phyloP scores from a whole-genome alignment of 2,888 invertebrate genomes.

The Megamerina dolium region DNA sequence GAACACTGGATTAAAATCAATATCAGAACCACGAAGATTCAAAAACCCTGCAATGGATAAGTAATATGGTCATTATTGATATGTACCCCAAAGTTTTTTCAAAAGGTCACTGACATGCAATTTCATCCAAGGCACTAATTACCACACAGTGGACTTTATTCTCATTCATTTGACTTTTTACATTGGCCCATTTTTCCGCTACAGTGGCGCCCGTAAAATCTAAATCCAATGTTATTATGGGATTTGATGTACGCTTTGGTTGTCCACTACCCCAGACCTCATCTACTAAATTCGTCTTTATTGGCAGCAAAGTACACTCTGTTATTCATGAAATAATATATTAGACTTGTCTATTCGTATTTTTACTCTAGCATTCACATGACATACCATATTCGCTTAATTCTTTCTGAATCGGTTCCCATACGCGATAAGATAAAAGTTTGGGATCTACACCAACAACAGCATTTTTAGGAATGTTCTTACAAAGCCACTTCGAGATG shows the following conservation, averaged over 20 bases:
- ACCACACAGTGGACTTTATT: conserved; percentile 62
- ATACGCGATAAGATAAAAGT: conserved; percentile 57
- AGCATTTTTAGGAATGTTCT: conserved; percentile 57
- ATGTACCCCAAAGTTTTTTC: neutral
- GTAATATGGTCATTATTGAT: neutral
- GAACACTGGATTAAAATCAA: conserved; percentile 86
- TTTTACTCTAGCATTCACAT: too few species aligned
- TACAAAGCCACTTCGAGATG: conserved; percentile 60
- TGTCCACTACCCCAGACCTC: conserved; percentile 58
- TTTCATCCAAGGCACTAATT: conserved; percentile 79
- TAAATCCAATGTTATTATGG: conserved; percentile 52
- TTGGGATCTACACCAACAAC: conserved; percentile 68
- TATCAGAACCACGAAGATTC: conserved; percentile 88
- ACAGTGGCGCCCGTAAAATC: conserved; percentile 57
- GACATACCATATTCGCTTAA: conserved; percentile 48
- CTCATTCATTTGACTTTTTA: conserved; percentile 59
- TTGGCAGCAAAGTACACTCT: conserved; percentile 60
- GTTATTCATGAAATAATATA: too few species aligned
- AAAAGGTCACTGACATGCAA: conserved; percentile 63
- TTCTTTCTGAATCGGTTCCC: conserved; percentile 56
- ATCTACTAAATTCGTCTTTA: conserved; percentile 68
- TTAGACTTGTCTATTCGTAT: too few species aligned
- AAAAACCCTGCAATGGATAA: conserved; percentile 60
- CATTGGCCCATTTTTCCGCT: conserved; percentile 60
- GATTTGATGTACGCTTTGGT: conserved; percentile 53